Evolutionary conservation across 1,140 invertebrate genomes (phyloP), one percentile per base, ranked within the genome.

Genomic region (Drosophila pectinifera): DNA sequence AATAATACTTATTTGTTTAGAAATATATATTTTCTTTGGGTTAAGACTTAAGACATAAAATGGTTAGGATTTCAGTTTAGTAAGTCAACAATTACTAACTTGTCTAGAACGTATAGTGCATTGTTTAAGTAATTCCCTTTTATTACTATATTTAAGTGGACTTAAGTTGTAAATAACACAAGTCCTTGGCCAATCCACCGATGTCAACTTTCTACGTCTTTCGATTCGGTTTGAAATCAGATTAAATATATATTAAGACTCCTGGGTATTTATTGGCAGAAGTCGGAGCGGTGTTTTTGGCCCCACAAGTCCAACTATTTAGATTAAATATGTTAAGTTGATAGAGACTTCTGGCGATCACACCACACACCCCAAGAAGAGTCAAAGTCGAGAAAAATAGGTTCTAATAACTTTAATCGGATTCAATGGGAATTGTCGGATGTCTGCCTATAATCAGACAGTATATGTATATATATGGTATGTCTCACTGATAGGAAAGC

Each of bases 371-470:
- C 0, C 24, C 5, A 2, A 20, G 7, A 20, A 36, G 48, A 26
- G 14, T 1, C 36, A 68, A 68, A 65, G 59, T 68, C 31, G 3
- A 63, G 28, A 42, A 20, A 20, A 51, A 42, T 34, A 42, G 20
- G 41, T 31, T 14, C 14, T 36, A 65, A 61, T 34, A 61, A n/a
- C 34, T 67, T 63, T 67, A 67, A 67, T 67, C 57, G 24, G 24
- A 16, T 63, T 49, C 48, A 49, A 49, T 67, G 24, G 34, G n/a
- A 16, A 18, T 39, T 5, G 34, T 26, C 13, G 18, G 3, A 24
- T 49, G 61, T 68, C 64, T 68, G 45, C 16, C 8, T 26, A 11
- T 51, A 51, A 65, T 65, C 64, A 65, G 64, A 65, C 59, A 68
- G 1, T 59, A 51, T 63, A 14, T 43, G 0, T 67, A 42, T 51